Evolutionary conservation across 2,797 vertebrate species (phyloP), one percentile per base, ranked within the genome.

Genomic region (Cyclura pinguis): DNA sequence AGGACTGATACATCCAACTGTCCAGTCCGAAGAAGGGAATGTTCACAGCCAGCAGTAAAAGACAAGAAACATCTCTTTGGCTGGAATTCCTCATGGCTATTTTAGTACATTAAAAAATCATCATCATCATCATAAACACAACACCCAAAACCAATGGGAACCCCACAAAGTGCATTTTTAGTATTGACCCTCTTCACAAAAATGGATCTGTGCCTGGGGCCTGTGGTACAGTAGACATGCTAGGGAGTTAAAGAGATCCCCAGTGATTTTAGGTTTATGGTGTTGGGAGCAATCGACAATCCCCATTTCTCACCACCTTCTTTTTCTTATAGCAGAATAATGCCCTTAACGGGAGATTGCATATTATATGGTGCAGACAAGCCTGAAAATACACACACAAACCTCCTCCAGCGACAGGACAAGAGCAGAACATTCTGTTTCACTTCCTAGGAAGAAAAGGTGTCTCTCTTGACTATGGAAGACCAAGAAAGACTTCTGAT

Each of bases 71-170:
- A 13, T 81, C 80, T 89, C 88, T 85, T 92, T 47, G 55, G 85
- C 88, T 74, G 82, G 13, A 29, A 78, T 89, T 93, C 38, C 0
- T 84, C 89, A 87, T 69, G 92, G 94, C 92, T 95, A 91, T 6
- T 81, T 88, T 85, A n/a, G 57, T 55, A 29, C 69, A 55, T 73
- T 20, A 59, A 80, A 22, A 35, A 38, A 47, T 35, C 2, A 77
- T 50, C 22, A 27, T 29, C 5, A 9, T 77, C 13, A 27, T 29
- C 50, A 78, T 13, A 67, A 32, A n/a, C 20, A 38, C n/a, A 38
- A 47, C 82, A 55, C 67, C 67, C 50, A 13, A 77, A 50, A 64
- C 42, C 29, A 1, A 0, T 6, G 82, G 88, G 93, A 89, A 85
- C 50, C 89, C 86, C 62, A 72, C 89, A 80, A 4, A 91, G 88